Evolutionary conservation across 2,888 invertebrate species (phyloP), one percentile per base, ranked within the genome.

Genomic region (Luffia ferchaultella): DNA sequence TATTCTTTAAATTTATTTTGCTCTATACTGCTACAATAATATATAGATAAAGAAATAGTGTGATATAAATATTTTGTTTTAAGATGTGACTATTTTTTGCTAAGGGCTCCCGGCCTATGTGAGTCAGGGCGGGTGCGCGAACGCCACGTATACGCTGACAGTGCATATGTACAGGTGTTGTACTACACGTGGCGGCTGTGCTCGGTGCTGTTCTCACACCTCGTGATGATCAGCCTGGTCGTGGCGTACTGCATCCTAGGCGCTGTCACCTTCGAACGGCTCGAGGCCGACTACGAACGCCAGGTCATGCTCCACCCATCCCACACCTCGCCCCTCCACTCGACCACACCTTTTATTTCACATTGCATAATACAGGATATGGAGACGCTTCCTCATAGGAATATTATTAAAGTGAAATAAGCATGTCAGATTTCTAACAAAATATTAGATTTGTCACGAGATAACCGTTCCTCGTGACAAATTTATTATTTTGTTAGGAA

Each of bases 241-340:
- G 93, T 96, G 55, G 91, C 93, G 20, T 96, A 96, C 78, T 95
- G 95, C 77, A 88, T 95, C 61, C 88, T 94, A 51, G 96, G 96
- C 7, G 95, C 95, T 16, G 90, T 91, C 67, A 90, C 93, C 53
- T 96, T 96, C 76, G 90, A 91, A 71, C 85, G 86, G 48, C 82
- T 95, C 52, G 95, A 95, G 67, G 86, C 88, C 3, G 85, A 87
- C 46, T 88, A 94, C 63, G 95, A 95, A 70, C 85, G 80, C 60
- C 86, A 89, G 77, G 94, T 93, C 68, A 70, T n/a, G n/a, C n/a
- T n/a, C n/a, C n/a, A n/a, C n/a, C n/a, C n/a, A n/a, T n/a, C n/a
- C n/a, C n/a, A n/a, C n/a, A n/a, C n/a, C n/a, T n/a, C n/a, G n/a
- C n/a, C n/a, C n/a, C n/a, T n/a, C n/a, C n/a, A n/a, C n/a, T n/a